These are phyloP conservation scores for Sylvilagus floridanus DNA, from an alignment of 2,797 vertebrate genomes.

Conservation along the genomic window DNA sequence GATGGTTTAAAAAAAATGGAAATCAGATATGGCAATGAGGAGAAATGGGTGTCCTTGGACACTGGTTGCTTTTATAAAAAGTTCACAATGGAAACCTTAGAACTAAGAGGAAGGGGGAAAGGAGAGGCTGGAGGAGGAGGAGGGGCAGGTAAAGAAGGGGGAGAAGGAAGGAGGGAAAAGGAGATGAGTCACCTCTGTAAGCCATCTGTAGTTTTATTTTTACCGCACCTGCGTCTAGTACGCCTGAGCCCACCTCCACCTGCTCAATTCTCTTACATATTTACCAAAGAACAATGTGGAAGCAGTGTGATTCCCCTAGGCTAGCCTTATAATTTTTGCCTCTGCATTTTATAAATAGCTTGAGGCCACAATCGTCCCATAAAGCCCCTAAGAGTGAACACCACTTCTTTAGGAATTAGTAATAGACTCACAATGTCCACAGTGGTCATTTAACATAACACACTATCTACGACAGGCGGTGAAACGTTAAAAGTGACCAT, in stretches of 20 bases:
- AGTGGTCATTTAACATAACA: neutral
- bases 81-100: neutral
- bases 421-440: neutral
- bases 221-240: constrained; percentile 4
- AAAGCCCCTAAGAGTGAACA: neutral
- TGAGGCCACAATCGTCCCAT: neutral
- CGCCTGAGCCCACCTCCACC: constrained; percentile 19
- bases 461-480: neutral
- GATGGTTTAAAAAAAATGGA: neutral
- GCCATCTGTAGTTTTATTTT: constrained; percentile 65
- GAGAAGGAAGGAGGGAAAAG: neutral
- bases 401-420: neutral
- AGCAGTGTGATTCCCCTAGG: neutral
- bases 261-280: neutral
- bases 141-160: neutral
- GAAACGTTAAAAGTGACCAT: neutral
- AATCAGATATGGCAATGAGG: neutral
- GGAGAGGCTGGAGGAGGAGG: neutral
- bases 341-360: neutral
- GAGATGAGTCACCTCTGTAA: constrained; percentile 58
- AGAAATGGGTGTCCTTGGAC: neutral
- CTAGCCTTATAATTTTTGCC: neutral
- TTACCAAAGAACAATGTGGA: neutral
- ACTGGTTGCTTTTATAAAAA: neutral
- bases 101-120: neutral